Evolutionary conservation across 2,888 invertebrate species (phyloP), one percentile per base, ranked within the genome.

Genomic region (Blera fallax): DNA sequence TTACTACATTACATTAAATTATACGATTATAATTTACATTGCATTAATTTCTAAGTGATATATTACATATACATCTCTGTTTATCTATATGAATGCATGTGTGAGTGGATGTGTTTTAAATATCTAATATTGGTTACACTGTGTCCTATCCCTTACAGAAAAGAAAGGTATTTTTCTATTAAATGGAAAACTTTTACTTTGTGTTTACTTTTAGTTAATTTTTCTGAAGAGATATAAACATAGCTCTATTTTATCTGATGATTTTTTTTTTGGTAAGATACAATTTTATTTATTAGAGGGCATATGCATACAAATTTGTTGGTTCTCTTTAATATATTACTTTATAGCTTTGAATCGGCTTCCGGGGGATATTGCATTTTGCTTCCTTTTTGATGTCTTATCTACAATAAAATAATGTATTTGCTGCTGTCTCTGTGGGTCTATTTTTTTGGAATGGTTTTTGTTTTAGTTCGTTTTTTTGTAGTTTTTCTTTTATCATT

Each of bases 161-260:
- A 45, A 54, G 45, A 52, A 50, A 18, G 64, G 48, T 16, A 14
- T 50, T 34, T 76, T 73, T 56, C 32, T 76, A 18, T 62, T 76
- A 76, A 81, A 81, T 69, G 76, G 76, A 81, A 81, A 81, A 69
- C 81, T 70, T 70, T 77, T 77, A 77, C 48, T 81, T 56, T 18
- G 6, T 27, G 10, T 29, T 27, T 43, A 8, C 11, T 45, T 24
- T 56, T 40, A 3, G 48, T 62, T 37, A 3, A 10, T 37, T 56
- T 50, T 29, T 50, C 16, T 40, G n/a, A 4, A 27, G 7, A 54
- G 27, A 21, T 32, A 52, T 50, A 24, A 18, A 32, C 21, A 18
- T 65, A 34, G 32, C 21, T 24, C n/a, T 24, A 3, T 65, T 50
- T 29, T 16, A n/a, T n/a, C n/a, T 10, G n/a, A 2, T 21, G 48